phyloP scores from a whole-genome alignment of 2,888 invertebrate genomes.

The Vandiemenella viatica region DNA sequence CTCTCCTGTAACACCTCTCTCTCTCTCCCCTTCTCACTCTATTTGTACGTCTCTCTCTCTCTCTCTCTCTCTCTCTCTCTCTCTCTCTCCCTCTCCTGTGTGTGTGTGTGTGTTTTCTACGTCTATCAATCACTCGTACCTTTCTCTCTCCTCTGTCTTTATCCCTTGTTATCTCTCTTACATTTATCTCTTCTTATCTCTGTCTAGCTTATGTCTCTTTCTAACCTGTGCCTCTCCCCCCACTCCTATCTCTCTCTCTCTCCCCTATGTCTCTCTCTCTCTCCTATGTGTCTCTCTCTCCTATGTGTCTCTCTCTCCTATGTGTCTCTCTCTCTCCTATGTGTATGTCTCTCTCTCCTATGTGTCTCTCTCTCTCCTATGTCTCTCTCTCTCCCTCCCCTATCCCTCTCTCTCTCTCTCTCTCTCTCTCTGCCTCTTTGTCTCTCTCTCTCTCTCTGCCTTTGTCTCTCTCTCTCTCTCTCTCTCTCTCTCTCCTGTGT shows the following conservation, averaged over 20 bases:
- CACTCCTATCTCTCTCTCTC: background rate
- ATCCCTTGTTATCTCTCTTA: constrained; percentile 2
- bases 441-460: background rate
- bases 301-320: background rate
- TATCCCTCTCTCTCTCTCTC: background rate
- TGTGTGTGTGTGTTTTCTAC: too few species aligned
- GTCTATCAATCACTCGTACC: background rate
- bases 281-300: background rate
- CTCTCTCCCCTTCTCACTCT: background rate
- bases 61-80: background rate
- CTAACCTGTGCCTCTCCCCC: background rate
- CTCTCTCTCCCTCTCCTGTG: too few species aligned
- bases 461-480: background rate
- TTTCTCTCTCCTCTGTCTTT: background rate
- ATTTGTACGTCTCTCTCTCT: background rate
- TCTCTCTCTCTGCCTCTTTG: background rate
- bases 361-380: background rate
- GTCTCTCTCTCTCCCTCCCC: too few species aligned
- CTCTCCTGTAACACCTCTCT: too few species aligned
- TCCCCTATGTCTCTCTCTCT: background rate
- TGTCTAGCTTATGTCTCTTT: background rate
- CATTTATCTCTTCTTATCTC: background rate
- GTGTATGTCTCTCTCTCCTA: background rate
- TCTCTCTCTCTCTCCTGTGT: background rate
- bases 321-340: background rate